These are phyloP conservation scores for Alosa alosa DNA, from an alignment of 2,113 vertebrate genomes.

Conservation along the genomic window DNA sequence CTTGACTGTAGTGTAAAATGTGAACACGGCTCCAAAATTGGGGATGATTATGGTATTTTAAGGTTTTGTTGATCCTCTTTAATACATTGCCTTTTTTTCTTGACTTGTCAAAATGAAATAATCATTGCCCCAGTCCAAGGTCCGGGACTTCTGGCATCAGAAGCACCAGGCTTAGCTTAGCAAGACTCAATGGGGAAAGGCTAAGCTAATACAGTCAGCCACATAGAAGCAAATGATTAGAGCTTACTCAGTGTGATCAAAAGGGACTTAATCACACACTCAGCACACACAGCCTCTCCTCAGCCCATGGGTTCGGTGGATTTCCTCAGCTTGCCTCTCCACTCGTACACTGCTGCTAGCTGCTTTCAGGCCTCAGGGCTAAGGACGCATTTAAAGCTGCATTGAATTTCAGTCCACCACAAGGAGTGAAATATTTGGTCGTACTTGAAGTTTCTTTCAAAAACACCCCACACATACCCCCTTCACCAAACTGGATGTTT, in stretches of 20 bases:
- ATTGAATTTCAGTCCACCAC: neutral
- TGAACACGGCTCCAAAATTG: neutral
- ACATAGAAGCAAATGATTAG: constrained; percentile 1
- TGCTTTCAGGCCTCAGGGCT: neutral
- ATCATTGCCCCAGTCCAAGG: neutral
- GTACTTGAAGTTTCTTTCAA: neutral
- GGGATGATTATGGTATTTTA: neutral
- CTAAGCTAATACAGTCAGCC: neutral
- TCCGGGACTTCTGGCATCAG: neutral
- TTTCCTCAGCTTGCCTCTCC: neutral
- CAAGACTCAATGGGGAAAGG: neutral
- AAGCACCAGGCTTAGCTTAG: neutral
- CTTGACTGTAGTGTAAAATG: neutral
- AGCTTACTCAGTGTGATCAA: neutral
- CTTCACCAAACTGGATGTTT: neutral
- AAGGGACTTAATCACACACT: constrained; percentile 1
- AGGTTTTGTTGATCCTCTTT: neutral
- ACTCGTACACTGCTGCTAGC: neutral
- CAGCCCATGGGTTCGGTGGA: neutral
- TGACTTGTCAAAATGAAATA: neutral
- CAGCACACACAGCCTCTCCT: neutral
- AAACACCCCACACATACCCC: neutral
- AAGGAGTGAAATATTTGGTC: neutral
- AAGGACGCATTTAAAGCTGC: neutral
- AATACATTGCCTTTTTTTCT: neutral